These are phyloP conservation scores for Galbula dea DNA, from an alignment of 2,113 vertebrate genomes.

Conservation along the genomic window DNA sequence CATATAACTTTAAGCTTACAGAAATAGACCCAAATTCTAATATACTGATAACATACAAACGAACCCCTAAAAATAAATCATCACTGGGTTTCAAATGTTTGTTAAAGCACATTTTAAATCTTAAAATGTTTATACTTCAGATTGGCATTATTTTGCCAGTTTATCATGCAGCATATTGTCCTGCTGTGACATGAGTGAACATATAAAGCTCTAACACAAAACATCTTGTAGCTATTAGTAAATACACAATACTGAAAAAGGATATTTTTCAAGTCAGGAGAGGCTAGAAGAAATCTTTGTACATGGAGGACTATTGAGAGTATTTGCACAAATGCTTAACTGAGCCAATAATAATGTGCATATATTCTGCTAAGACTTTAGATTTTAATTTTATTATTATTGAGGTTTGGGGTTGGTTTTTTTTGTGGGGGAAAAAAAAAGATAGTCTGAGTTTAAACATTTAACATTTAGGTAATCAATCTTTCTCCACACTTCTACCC, in stretches of 20 bases:
- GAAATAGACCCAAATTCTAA: neutral
- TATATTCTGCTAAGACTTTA: neutral
- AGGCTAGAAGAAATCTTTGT: neutral
- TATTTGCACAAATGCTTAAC: neutral
- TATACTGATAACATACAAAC: neutral
- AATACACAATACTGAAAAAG: neutral
- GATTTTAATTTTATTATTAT: neutral
- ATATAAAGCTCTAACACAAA: neutral
- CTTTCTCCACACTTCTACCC: neutral
- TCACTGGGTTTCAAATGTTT: neutral
- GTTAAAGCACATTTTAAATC: neutral
- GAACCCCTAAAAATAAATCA: neutral
- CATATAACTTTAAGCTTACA: neutral
- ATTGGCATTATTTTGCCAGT: neutral
- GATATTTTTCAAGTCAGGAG: neutral
- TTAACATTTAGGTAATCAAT: neutral
- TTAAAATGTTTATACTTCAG: neutral
- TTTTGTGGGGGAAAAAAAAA: neutral
- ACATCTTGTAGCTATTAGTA: neutral
- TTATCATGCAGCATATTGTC: too few species aligned
- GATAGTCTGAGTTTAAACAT: neutral
- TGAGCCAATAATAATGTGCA: neutral
- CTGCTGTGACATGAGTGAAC: too few species aligned
- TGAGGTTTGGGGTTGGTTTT: rapidly evolving
- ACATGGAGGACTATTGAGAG: neutral